Percentiles rank a stretch among this genome's conserved stretches.
Conservation (phyloP, 2,113 vertebrate genomes). For the Nyctereutes procyonoides region DNA sequence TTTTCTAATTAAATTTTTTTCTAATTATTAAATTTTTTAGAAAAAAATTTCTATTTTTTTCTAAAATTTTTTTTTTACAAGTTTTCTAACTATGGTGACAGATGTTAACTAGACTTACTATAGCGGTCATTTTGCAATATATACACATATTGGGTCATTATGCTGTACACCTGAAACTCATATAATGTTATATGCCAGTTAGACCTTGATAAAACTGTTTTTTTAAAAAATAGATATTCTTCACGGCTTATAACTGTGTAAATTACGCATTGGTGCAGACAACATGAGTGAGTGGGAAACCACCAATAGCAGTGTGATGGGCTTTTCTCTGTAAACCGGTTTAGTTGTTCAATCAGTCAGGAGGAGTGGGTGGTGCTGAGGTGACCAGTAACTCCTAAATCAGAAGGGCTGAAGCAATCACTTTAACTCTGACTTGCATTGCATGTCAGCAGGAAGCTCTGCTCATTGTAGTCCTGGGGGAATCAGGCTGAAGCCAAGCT, state of each 20-base stretch:
- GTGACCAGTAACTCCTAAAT: neutral
- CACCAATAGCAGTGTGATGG: neutral
- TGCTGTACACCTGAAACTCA: neutral
- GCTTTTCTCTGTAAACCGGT: neutral
- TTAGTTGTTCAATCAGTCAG: neutral
- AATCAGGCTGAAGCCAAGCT: neutral
- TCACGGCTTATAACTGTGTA: neutral
- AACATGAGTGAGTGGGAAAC: neutral
- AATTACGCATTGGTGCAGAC: neutral
- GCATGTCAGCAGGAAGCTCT: neutral
- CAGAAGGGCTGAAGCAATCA: neutral
- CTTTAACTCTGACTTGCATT: neutral
- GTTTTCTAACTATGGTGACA: neutral
- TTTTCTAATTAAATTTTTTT: neutral
- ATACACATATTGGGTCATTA: neutral
- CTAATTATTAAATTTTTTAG: neutral
- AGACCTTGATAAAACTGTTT: neutral
- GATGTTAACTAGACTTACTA: neutral
- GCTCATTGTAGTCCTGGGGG: fast-evolving
- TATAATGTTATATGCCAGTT: neutral
- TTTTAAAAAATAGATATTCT: neutral
- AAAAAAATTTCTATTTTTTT: too few relatives aligned
- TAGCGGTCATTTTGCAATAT: neutral
- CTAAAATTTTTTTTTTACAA: too few relatives aligned
- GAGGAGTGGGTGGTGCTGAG: neutral